These are phyloP conservation scores for Aphodius sticticus DNA, from an alignment of 2,888 invertebrate genomes.

Conservation along the genomic window DNA sequence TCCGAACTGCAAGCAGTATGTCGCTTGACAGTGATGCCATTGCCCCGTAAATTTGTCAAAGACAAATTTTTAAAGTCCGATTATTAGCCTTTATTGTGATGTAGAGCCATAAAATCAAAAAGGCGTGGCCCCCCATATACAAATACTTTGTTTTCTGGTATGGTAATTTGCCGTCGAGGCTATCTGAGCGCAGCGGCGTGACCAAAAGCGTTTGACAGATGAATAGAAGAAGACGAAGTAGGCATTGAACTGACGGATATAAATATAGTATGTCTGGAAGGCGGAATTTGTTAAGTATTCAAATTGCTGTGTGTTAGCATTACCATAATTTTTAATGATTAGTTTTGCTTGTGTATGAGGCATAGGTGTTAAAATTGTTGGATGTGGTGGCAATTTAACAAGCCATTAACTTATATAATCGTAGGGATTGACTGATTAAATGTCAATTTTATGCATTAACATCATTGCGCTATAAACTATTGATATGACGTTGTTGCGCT, in stretches of 20 bases:
- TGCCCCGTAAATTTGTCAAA: neutral
- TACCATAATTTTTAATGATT: neutral
- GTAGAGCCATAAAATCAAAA: neutral
- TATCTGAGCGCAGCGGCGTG: neutral
- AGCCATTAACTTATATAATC: neutral
- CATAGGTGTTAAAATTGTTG: slow-evolving; percentile 4
- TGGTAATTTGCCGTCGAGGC: neutral
- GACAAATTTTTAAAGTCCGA: neutral
- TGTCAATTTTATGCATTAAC: neutral
- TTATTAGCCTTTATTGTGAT: neutral
- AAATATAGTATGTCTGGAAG: neutral
- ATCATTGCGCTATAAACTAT: neutral
- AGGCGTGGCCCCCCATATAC: neutral
- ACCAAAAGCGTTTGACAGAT: neutral
- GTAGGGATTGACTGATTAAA: neutral
- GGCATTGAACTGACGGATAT: neutral
- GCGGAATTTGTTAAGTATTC: neutral
- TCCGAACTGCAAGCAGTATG: slow-evolving; percentile 16
- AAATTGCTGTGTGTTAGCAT: neutral
- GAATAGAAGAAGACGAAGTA: neutral
- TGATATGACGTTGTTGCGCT: neutral
- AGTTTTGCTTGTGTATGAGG: neutral
- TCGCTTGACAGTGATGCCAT: slow-evolving; percentile 13
- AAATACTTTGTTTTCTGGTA: neutral
- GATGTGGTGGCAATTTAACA: neutral